phyloP scores from a whole-genome alignment of 2,797 vertebrate genomes.

The Onychomys torridus region DNA sequence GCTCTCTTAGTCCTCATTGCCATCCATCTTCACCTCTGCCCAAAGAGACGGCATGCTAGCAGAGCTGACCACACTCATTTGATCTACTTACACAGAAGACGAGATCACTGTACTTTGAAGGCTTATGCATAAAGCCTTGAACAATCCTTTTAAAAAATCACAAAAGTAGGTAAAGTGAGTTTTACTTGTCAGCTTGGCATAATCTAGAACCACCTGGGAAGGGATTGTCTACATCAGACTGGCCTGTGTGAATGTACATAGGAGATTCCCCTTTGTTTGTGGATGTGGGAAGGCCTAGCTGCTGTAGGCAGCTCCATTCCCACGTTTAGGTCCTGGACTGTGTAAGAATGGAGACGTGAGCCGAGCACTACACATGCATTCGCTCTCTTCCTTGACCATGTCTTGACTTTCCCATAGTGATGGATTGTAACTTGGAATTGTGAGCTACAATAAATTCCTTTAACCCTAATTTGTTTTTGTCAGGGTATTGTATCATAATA shows the following conservation, averaged over 20 bases:
- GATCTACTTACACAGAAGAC: neutral
- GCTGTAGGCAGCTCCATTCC: neutral
- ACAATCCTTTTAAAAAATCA: neutral
- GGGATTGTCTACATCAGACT: neutral
- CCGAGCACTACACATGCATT: neutral
- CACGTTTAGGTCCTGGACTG: neutral
- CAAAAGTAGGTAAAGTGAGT: neutral
- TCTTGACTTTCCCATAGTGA: neutral
- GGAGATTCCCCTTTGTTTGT: rapidly evolving
- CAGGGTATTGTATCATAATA: neutral
- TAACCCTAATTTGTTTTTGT: neutral
- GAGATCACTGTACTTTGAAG: neutral
- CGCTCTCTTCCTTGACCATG: neutral
- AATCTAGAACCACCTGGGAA: too few relatives aligned
- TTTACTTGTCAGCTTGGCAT: neutral
- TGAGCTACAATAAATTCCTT: neutral
- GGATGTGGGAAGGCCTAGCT: neutral
- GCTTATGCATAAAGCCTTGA: neutral
- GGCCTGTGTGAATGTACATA: neutral
- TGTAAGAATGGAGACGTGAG: neutral
- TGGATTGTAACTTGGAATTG: neutral
- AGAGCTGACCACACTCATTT: neutral
- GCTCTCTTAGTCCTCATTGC: neutral
- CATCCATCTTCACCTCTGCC: neutral
- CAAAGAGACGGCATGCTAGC: neutral